Base-by-base conservation (phyloP, 2,113 vertebrate species). In the Gasterosteus nipponicus region DNA sequence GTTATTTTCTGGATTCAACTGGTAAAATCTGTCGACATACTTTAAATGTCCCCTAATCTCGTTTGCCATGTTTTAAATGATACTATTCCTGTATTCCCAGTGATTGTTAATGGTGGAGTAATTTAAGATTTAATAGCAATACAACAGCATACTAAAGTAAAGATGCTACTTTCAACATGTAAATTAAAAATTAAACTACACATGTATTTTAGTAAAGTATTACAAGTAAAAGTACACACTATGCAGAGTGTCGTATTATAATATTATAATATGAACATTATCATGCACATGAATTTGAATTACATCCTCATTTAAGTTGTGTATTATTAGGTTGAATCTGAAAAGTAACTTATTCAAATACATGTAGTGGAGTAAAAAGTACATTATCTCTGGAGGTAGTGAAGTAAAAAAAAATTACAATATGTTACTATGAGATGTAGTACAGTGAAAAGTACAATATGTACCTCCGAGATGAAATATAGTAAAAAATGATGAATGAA, bases 21-120 rank as follows among this genome's bases (percentile, higher is more conserved):
- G 9, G 12, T 29, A 3, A 29, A 72, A 61, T 18, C n/a, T 80
- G 44, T 76, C 61, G 7, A 72, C 68, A 71, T 31, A 51, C 4
- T 18, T 81, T 77, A 82, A 77, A 79, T 80, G 64, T 47, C 19
- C 68, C 1, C 26, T 7, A 18, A 8, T 51, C 18, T n/a, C 19
- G 10, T n/a, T n/a, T 10, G 19, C 19, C 46, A 47, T 4, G 16
- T 42, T 42, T 15, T 16, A 16, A 47, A 33, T 4, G 5, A 33
- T 33, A 33, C 33, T 18, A n/a, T n/a, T 51, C n/a, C 10, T 49
- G 47, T 49, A 49, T 47, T 47, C 4, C 19, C 47, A 12, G 9
- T 19, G 47, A 31, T 47, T 31, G 15, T 10, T 26, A 19, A 44
- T 47, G 26, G 16, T 47, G 26, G 15, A 31, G 46, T 12, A 29